Conservation (phyloP, 2,797 vertebrate genomes). For the Amblyopsis hoosieri region DNA sequence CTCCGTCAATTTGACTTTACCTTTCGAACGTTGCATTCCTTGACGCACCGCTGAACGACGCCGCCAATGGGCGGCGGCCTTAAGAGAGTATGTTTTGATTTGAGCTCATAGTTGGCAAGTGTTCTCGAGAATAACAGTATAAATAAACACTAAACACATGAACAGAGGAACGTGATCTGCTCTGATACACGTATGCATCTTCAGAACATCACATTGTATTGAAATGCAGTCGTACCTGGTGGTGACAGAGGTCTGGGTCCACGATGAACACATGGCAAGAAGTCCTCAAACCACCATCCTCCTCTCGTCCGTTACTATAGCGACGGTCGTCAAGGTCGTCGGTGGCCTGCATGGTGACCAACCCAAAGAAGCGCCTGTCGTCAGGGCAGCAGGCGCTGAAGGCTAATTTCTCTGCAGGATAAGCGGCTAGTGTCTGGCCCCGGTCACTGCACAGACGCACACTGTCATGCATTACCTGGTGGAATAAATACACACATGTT, state of each 20-base stretch:
- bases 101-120: too few species aligned
- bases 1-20: too few species aligned
- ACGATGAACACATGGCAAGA: slow-evolving; percentile 98
- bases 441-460: slow-evolving; percentile 90
- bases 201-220: background rate
- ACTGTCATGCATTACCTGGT: slow-evolving; percentile 90
- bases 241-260: slow-evolving; percentile 93
- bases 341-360: slow-evolving; percentile 94
- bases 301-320: slow-evolving; percentile 74
- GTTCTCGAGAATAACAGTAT: too few species aligned
- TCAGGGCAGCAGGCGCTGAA: slow-evolving; percentile 97
- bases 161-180: too few species aligned
- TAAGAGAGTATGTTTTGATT: too few species aligned
- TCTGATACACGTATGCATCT: too few species aligned
- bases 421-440: slow-evolving; percentile 86
- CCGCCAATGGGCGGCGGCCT: too few species aligned
- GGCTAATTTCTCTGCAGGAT: slow-evolving; percentile 95
- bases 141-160: too few species aligned
- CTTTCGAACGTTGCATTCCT: too few species aligned
- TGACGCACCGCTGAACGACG: too few species aligned
- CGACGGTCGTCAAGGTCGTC: slow-evolving; percentile 76
- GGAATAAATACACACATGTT: background rate
- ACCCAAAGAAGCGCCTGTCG: slow-evolving; percentile 92
- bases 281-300: slow-evolving; percentile 86
- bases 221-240: slow-evolving; percentile 71